Evolutionary conservation across 1,140 invertebrate species (phyloP).

Genomic region (Geopemphigus sp.): DNA sequence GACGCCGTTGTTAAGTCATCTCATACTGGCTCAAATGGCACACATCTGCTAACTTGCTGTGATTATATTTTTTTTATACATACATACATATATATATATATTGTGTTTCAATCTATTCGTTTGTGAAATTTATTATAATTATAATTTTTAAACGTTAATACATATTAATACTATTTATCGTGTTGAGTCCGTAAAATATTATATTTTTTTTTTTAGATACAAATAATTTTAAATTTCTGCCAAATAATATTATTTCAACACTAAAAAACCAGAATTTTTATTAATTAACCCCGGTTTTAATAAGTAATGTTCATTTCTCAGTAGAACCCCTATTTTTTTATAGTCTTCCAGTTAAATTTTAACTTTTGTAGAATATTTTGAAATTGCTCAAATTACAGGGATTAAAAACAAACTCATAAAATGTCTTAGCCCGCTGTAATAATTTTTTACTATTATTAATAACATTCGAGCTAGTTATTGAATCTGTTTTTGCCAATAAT

Average conservation of each 20-base stretch:
- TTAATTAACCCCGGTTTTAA: not conserved
- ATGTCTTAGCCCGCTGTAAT: not conserved
- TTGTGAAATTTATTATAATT: slow-evolving; percentile 23
- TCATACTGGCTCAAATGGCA: slow-evolving; percentile 16
- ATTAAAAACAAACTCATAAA: not conserved
- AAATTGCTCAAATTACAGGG: slow-evolving; percentile 14
- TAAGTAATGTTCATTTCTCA: not conserved
- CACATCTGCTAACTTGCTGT: slow-evolving; percentile 32
- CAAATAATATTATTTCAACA: not conserved
- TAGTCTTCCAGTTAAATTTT: slow-evolving; percentile 22
- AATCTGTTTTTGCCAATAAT: not conserved
- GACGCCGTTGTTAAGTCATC: slow-evolving; percentile 1
- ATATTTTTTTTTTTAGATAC: not conserved
- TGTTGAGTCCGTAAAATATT: slow-evolving; percentile 12
- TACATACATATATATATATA: slow-evolving; percentile 24
- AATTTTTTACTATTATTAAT: not conserved
- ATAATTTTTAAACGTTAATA: slow-evolving; percentile 22
- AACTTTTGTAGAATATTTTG: not conserved
- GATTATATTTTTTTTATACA: slow-evolving; percentile 33
- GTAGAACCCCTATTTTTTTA: not conserved
- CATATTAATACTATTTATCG: slow-evolving; percentile 31
- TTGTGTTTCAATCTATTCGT: slow-evolving; percentile 19
- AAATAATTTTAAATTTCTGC: not conserved
- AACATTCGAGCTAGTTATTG: not conserved
- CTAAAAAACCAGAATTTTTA: slow-evolving; percentile 1